Evolutionary conservation across 2,888 invertebrate species (phyloP).

Genomic region (Volucella bombylans): DNA sequence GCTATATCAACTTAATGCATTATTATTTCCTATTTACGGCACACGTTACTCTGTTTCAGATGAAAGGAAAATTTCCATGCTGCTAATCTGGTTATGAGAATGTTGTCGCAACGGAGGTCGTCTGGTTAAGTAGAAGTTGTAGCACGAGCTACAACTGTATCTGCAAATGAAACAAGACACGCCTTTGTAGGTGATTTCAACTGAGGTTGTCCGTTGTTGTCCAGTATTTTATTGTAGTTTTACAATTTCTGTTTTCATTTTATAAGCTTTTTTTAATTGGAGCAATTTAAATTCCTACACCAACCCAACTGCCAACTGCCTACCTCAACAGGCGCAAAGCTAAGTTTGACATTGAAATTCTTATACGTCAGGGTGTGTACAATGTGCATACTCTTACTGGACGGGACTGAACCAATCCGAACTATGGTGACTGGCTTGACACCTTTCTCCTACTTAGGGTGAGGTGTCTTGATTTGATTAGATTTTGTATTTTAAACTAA

Average conservation of each 20-base stretch:
- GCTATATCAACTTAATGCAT: background rate
- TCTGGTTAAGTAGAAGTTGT: conserved; percentile 33
- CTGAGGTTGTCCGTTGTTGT: conserved; percentile 11
- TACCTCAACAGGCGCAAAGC: background rate
- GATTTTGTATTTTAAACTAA: background rate
- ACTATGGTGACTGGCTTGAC: background rate
- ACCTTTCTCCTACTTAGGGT: conserved; percentile 50
- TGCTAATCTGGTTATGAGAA: conserved; percentile 37
- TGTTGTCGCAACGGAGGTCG: conserved; percentile 51
- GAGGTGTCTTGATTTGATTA: background rate
- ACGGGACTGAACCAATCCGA: conserved; percentile 22
- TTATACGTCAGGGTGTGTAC: conserved; percentile 53
- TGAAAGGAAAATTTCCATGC: conserved; percentile 32
- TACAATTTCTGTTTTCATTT: conserved; percentile 2
- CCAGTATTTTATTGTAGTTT: conserved; percentile 5
- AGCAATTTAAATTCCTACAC: conserved; percentile 55
- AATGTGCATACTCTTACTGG: too few species aligned
- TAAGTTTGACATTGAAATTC: conserved; percentile 61
- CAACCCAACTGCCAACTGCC: background rate
- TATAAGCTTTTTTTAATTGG: conserved; percentile 45
- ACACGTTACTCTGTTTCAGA: conserved; percentile 36
- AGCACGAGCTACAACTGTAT: conserved; percentile 46
- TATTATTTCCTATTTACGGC: conserved; percentile 9
- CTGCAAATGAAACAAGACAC: conserved; percentile 55
- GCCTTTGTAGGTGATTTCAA: conserved; percentile 52